phyloP scores from a whole-genome alignment of 1,140 invertebrate species.

The Laodelphax striatellus region DNA sequence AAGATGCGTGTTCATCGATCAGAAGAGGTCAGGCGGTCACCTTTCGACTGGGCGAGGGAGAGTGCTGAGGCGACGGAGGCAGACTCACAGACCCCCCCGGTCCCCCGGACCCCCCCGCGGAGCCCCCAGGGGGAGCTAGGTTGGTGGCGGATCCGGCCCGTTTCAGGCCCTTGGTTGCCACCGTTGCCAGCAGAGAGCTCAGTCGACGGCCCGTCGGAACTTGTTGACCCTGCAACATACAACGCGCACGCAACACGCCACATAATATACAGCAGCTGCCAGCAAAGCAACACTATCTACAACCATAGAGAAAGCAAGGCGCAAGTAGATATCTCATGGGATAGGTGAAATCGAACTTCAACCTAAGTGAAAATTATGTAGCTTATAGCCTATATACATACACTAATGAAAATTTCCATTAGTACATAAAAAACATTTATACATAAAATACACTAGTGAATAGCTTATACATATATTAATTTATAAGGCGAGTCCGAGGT shows the following conservation, averaged over 20 bases:
- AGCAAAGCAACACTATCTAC: no score
- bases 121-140: slow-evolving; percentile 40
- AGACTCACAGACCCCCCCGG: slow-evolving; percentile 51
- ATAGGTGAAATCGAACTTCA: no score
- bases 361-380: no score
- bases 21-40: slow-evolving; percentile 24
- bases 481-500: no score
- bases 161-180: slow-evolving; percentile 42
- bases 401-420: no score
- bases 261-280: neutral
- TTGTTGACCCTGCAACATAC: neutral
- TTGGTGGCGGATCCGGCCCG: slow-evolving; percentile 47
- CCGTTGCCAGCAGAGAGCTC: slow-evolving; percentile 32
- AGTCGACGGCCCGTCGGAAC: slow-evolving; percentile 19
- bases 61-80: slow-evolving; percentile 64
- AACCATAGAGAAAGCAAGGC: no score
- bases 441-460: no score
- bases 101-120: slow-evolving; percentile 27
- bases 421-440: no score
- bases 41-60: slow-evolving; percentile 44
- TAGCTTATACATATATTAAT: no score
- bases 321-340: no score
- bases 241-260: neutral
- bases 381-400: no score
- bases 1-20: no score